Evolutionary conservation across 2,797 vertebrate genomes (phyloP).

Genomic region (Hyperoplus lanceolatus): DNA sequence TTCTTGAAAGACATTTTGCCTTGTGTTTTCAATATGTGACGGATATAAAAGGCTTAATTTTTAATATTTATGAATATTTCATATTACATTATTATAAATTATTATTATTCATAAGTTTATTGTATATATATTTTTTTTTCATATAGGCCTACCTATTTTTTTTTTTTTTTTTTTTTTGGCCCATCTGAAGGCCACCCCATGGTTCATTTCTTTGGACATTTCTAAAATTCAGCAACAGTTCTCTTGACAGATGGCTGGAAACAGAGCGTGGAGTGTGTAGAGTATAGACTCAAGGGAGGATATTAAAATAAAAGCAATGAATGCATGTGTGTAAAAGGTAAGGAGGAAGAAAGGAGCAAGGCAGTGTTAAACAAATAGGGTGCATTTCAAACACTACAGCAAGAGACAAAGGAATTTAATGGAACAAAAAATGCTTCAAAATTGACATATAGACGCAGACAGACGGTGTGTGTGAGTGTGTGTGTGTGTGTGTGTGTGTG

Average conservation of each 20-base stretch:
- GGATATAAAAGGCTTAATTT: too few relatives aligned
- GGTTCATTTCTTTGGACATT: slow-evolving; percentile 33
- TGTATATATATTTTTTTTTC: too few relatives aligned
- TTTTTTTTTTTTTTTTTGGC: slow-evolving; percentile 17
- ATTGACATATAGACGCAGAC: background rate
- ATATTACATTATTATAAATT: too few relatives aligned
- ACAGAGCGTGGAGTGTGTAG: slow-evolving; percentile 33
- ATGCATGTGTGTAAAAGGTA: slow-evolving; percentile 42
- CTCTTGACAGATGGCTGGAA: slow-evolving; percentile 63
- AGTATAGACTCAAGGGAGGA: slow-evolving; percentile 59
- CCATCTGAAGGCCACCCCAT: background rate
- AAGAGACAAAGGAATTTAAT: slow-evolving; percentile 45
- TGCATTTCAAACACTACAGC: background rate
- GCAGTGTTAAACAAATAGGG: slow-evolving; percentile 35
- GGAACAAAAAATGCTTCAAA: background rate
- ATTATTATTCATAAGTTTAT: too few relatives aligned
- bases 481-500: background rate
- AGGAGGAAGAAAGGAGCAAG: slow-evolving; percentile 42
- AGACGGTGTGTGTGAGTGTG: background rate
- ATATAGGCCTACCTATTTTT: background rate
- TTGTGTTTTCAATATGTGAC: background rate
- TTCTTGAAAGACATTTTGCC: background rate
- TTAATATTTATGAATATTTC: too few relatives aligned
- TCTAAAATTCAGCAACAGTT: slow-evolving; percentile 60
- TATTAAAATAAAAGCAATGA: slow-evolving; percentile 56